Conservation (phyloP, 2,113 vertebrate species). For the Neopipo cinnamomea region DNA sequence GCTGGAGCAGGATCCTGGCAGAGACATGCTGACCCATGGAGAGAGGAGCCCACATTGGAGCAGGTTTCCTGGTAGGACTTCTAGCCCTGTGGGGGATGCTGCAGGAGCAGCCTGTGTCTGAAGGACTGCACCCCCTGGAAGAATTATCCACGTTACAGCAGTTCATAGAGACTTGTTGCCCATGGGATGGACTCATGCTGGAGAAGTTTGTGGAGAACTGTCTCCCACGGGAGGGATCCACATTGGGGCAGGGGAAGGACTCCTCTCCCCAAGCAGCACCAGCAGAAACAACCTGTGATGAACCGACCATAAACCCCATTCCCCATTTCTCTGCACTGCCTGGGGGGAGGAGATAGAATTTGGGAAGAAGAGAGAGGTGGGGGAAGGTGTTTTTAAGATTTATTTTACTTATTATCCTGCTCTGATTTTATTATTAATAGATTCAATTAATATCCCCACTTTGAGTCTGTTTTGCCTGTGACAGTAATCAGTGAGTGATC, state of each 20-base stretch:
- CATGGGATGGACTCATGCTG: not conserved
- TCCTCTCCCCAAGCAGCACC: not conserved
- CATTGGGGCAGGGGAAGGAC: not conserved
- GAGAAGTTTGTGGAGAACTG: not conserved
- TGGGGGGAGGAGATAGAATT: not conserved
- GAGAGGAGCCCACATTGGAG: not conserved
- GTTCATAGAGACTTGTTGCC: not conserved
- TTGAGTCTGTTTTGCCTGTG: not conserved
- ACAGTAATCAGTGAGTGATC: not conserved
- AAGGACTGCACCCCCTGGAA: not conserved
- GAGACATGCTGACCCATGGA: not conserved
- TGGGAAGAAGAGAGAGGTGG: not conserved
- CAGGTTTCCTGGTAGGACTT: not conserved
- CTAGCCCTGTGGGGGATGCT: not conserved
- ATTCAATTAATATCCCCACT: not conserved
- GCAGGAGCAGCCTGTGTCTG: not conserved
- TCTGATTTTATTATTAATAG: not conserved
- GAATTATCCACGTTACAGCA: not conserved
- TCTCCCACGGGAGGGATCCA: not conserved
- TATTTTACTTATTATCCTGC: not conserved
- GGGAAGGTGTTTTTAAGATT: not conserved
- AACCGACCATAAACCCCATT: not conserved
- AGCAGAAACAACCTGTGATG: not conserved
- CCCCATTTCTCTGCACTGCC: not conserved
- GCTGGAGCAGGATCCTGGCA: not conserved